Evolutionary conservation across 2,797 vertebrate species (phyloP), one percentile per base, ranked within the genome.

Genomic region (Eupleurogrammus muticus): DNA sequence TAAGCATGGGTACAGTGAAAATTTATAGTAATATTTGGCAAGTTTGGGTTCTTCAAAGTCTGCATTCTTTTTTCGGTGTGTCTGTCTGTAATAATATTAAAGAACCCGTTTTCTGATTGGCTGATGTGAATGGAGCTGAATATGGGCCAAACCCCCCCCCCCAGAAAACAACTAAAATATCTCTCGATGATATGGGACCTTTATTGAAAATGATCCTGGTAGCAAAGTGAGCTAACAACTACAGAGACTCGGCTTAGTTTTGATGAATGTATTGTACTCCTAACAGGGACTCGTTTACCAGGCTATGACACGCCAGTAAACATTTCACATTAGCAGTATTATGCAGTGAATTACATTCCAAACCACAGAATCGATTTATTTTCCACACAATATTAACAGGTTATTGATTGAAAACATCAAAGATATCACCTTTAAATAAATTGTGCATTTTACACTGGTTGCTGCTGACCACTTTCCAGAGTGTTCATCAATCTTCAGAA

Each of bases 271-370:
- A 12, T 53, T 66, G 67, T 48, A 47, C 46, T 21, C 36, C 9
- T 77, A 71, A 68, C 70, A 77, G 71, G 66, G 57, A 61, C 75
- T 63, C 23, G 28, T 67, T 77, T 53, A 71, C 50, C 58, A 70
- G 70, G 66, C 32, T 14, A 53, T 44, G 20, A 68, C 54, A 69
- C 48, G 49, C 23, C 64, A 52, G 70, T 70, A 46, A 49, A 56
- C 46, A 48, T 48, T 66, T 70, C 56, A 66, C 21, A 69, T 67
- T 63, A 44, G 56, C 42, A 77, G 53, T n/a, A 66, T 19, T 19
- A 56, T 21, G 17, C n/a, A 70, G 40, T n/a, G 11, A 47, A n/a
- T 7, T 13, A 21, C 21, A 35, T 21, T 17, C 56, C 62, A 60
- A 56, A 51, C 19, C 23, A 38, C 28, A 46, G 50, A n/a, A 17